Base-by-base conservation (phyloP, 2,113 vertebrate species). In the Percopsis transmontana region DNA sequence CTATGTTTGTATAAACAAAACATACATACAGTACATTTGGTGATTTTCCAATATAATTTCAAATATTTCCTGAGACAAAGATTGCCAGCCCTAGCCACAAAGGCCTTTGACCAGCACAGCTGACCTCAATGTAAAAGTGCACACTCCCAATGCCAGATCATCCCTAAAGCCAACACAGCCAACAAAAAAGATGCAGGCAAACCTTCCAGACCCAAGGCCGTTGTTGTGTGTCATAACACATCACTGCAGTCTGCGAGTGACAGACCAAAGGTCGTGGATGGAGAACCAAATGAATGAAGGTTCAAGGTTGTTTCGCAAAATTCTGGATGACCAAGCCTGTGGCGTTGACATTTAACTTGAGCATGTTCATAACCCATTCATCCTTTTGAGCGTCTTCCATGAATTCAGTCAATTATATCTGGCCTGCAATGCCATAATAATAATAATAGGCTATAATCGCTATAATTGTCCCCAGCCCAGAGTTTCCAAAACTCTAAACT, bases 311-410 rank as follows among this genome's bases (percentile, higher is more conserved):
- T 5, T 70, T 86, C 2, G 40, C 44, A 3, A 72, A 72, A 69
- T 88, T 86, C 50, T 87, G 80, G 5, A 77, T 70, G 62, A 92
- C 76, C 91, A 90, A 92, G 60, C 83, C 39, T 1, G 53, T 69
- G 50, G 82, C 87, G 23, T 89, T 82, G 15, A 90, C 27, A 1
- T 93, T 88, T 2, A 93, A 38, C 21, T 90, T 84, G 14, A 93
- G 79, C 44, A 90, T 76, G 53, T 90, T 54, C 84, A 88, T 86
- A 2, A 93, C 77, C 90, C 91, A 92, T 1, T 81, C 57, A 16
- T 93, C 90, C 66, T 82, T 89, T 76, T 90, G 82, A 2, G 90
- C 89, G 1, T 91, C 91, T 39, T 90, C 85, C 69, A 92, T 69
- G 79, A 93, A 92, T 70, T 92, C 91, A 0, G 86, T 74, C 33